Base-by-base conservation (phyloP, 2,888 invertebrate species). In the Rotaria socialis region DNA sequence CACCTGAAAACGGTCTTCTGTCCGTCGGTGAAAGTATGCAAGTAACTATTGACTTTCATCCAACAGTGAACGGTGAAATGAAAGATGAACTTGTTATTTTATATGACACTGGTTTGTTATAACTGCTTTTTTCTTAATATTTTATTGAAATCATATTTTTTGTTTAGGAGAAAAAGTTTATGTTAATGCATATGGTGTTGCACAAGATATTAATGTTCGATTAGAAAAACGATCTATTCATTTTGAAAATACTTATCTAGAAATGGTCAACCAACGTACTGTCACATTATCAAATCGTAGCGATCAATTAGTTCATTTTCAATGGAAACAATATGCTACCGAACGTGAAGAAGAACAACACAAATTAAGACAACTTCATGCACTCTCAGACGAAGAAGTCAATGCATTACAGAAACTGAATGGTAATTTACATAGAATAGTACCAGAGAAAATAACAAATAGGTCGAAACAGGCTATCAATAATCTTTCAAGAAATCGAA, bases 241-340 rank as follows among this genome's bases (percentile, higher is more conserved):
- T 11, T 90, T 91, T 86, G 91, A 91, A 86, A 90, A 90, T 88
- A 91, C 91, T 1, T 91, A 89, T 88, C 89, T 91, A 43, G 90
- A 90, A 11, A 90, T 91, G 91, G 90, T 90, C 85, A 91, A 90
- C 88, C 90, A 91, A 88, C 89, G 91, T 85, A 90, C 89, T 5
- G 89, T 91, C 2, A 89, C 89, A 56, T 89, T 91, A 84, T 88
- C 88, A 88, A 91, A 91, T 88, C 88, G 90, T 75, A 90, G 90
- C 55, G 89, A 90, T 87, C 89, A 91, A 80, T 90, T 91, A 43
- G 90, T 90, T n/a, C 90, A 90, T 87, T 91, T 90, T 88, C 88
- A 89, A 60, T 91, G 91, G 91, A 90, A 90, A 84, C 89, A 89
- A 87, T 91, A 89, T 88, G 89, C 91, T 41, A 91, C 90, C 10